A percentile compares a stretch with the other conserved stretches of the same genome.
Conservation (phyloP, 2,888 invertebrate genomes). For the Dasysyrphus tricinctus region DNA sequence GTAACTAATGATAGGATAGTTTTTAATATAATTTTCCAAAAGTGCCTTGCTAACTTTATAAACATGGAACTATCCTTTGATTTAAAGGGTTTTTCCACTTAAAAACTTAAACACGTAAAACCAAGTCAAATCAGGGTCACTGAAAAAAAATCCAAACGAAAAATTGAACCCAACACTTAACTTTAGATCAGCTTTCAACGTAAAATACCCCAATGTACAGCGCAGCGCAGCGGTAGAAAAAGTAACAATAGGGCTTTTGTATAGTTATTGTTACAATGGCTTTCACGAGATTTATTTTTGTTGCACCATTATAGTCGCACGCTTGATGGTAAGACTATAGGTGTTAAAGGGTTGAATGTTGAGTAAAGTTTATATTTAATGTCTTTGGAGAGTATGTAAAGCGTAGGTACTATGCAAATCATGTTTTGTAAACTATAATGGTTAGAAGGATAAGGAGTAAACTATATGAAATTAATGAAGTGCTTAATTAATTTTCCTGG, state of each 20-base stretch:
- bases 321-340: not conserved
- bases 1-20: too few relatives aligned
- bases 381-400: not conserved
- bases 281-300: not conserved
- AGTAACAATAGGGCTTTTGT: constrained; percentile 13
- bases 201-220: too few relatives aligned
- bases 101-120: too few relatives aligned
- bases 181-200: too few relatives aligned
- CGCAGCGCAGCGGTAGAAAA: too few relatives aligned
- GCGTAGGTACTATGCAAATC: constrained; percentile 22
- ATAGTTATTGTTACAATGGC: constrained; percentile 22
- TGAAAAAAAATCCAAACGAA: too few relatives aligned
- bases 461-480: constrained; percentile 32
- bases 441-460: not conserved
- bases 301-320: not conserved
- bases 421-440: not conserved
- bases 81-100: too few relatives aligned
- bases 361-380: not conserved
- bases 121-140: too few relatives aligned
- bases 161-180: too few relatives aligned
- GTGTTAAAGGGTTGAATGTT: not conserved
- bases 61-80: too few relatives aligned
- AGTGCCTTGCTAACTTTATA: too few relatives aligned
- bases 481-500: constrained; percentile 42
- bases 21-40: too few relatives aligned